Base-by-base conservation (phyloP, 2,797 vertebrate species). In the Peromyscus eremicus region DNA sequence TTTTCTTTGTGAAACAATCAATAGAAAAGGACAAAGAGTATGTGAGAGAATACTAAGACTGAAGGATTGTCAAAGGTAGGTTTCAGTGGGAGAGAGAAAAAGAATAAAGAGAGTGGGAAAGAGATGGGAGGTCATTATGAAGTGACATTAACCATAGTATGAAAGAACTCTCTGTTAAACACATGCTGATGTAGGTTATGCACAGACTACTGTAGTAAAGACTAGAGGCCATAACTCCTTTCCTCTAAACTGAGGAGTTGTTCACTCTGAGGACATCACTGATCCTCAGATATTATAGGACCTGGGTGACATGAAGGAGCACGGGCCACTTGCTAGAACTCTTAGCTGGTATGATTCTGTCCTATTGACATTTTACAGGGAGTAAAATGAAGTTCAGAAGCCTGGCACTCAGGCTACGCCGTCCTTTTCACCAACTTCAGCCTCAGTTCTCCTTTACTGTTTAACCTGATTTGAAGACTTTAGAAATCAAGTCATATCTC, bases 401-500 rank as follows among this genome's bases (percentile, higher is more conserved):
- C 29, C 73, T 96, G 77, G 46, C 68, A 64, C 12, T 27, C 75
- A 37, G 5, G 55, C n/a, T n/a, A 46, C 84, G 40, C 70, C 21
- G 70, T 75, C 37, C 27, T 91, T 80, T 52, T 92, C 55, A 34
- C 52, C 40, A 62, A 3, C 37, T 21, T 87, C 46, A 88, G 6
- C 40, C 27, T 92, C 29, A 66, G 2, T 5, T 82, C 2, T 85
- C 2, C 23, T 82, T 91, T 93, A 37, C 55, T 81, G 0, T 75
- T 92, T 94, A 89, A 57, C 29, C 16, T 86, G 40, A 4, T 60
- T 83, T 76, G 13, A 95, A 92, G 90, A 83, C 32, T 40, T 29
- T 34, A 34, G 43, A 40, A 57, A 49, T 89, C 23, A 6, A 12
- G 2, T 25, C 17, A 71, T 81, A 94, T 25, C 21, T 79, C 29